These are phyloP conservation scores for Enteromius unitaeniatus DNA, from an alignment of 2,797 vertebrate species.

Conservation along the genomic window DNA sequence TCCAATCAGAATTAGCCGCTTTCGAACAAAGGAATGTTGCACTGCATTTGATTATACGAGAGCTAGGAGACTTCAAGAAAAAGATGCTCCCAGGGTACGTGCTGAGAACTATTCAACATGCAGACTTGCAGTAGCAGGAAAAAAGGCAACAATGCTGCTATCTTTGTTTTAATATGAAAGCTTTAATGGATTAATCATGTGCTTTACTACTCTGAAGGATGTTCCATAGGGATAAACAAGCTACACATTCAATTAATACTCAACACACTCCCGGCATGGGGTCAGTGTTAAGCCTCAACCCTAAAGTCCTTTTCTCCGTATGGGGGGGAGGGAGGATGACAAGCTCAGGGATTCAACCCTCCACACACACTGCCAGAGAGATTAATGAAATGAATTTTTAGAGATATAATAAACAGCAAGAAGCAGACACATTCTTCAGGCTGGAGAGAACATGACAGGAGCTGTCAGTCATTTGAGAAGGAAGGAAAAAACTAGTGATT, in stretches of 20 bases:
- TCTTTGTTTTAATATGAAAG: slow-evolving; percentile 42
- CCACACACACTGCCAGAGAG: slow-evolving; percentile 61
- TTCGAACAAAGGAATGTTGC: slow-evolving; percentile 64
- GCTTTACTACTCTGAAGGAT: slow-evolving; percentile 61
- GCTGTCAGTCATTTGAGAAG: slow-evolving; percentile 35
- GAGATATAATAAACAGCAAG: slow-evolving; percentile 62
- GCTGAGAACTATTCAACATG: slow-evolving; percentile 45
- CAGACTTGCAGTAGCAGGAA: slow-evolving; percentile 38
- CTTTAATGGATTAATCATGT: slow-evolving; percentile 52
- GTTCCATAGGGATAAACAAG: slow-evolving; percentile 72
- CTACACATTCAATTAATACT: slow-evolving; percentile 76
- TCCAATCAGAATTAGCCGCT: slow-evolving; percentile 63
- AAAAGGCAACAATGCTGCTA: slow-evolving; percentile 6
- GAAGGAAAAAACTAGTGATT: slow-evolving; percentile 66
- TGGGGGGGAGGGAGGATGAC: slow-evolving; percentile 52
- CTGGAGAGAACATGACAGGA: slow-evolving; percentile 44
- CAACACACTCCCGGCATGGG: slow-evolving; percentile 74
- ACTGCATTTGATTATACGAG: slow-evolving; percentile 60
- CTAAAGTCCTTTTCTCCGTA: slow-evolving; percentile 64
- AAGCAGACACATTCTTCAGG: slow-evolving; percentile 49
- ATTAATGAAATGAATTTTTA: slow-evolving; percentile 62
- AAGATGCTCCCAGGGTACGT: slow-evolving; percentile 49
- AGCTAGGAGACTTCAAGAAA: slow-evolving; percentile 52
- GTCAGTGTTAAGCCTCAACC: slow-evolving; percentile 69
- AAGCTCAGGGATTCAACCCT: slow-evolving; percentile 58